These are phyloP conservation scores for Steinernema khuongi DNA, from an alignment of 1,140 invertebrate species.

Conservation along the genomic window DNA sequence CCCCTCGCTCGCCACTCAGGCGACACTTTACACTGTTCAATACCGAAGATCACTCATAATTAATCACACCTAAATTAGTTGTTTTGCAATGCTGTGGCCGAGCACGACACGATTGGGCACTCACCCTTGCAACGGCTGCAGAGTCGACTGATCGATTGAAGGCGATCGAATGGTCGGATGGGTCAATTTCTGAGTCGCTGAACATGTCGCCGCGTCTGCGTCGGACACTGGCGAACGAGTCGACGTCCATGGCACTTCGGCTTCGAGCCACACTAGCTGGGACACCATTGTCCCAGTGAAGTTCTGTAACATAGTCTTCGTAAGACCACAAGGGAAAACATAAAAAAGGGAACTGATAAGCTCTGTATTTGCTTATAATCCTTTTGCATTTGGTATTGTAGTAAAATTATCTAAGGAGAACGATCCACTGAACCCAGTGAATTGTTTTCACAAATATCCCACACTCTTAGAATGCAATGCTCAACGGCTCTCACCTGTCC, in stretches of 20 bases:
- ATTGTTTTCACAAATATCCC: too few species aligned
- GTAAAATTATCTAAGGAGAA: too few species aligned
- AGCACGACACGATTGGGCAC: too few species aligned
- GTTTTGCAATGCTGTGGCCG: background rate
- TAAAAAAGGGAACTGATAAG: too few species aligned
- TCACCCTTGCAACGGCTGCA: background rate
- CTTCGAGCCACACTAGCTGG: background rate
- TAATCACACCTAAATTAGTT: background rate
- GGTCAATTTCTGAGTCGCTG: background rate
- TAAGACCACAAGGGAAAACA: too few species aligned
- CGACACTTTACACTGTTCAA: background rate
- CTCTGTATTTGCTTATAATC: too few species aligned
- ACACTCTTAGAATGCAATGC: too few species aligned
- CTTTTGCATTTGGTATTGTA: too few species aligned
- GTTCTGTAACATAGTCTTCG: background rate
- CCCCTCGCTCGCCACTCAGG: background rate
- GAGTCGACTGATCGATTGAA: constrained; percentile 3
- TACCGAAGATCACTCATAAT: background rate
- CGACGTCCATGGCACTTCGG: constrained; percentile 9
- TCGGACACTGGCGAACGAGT: background rate
- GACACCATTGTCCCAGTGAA: background rate
- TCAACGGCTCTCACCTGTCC: background rate
- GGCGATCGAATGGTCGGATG: background rate
- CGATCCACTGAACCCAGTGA: too few species aligned
- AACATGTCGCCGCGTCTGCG: background rate